Conservation (phyloP, 2,113 vertebrate genomes). For the Struthio camelus region DNA sequence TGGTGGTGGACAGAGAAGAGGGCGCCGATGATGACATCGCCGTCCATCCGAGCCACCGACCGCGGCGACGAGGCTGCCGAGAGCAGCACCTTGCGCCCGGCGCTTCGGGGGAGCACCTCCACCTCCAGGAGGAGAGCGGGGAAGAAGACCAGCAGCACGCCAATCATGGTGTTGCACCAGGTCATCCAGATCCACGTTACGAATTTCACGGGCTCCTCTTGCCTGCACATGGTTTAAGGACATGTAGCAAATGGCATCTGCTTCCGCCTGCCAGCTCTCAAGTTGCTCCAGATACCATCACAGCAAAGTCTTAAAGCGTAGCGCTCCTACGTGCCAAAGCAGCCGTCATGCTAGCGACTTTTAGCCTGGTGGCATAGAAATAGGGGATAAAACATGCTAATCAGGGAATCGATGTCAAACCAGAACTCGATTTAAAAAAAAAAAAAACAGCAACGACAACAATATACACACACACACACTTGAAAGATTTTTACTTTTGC, state of each 20-base stretch:
- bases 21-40: slow-evolving; percentile 97
- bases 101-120: slow-evolving; percentile 73
- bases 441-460: not conserved
- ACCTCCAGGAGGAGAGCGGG: slow-evolving; percentile 79
- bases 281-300: slow-evolving; percentile 38
- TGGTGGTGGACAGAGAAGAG: slow-evolving; percentile 99
- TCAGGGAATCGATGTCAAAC: not conserved
- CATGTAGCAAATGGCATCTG: not conserved
- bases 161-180: slow-evolving; percentile 85
- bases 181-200: slow-evolving; percentile 72
- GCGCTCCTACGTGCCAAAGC: not conserved
- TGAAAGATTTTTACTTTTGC: not conserved
- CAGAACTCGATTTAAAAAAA: not conserved
- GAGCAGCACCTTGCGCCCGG: slow-evolving; percentile 74
- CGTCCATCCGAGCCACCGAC: slow-evolving; percentile 95
- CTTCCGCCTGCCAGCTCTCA: not conserved
- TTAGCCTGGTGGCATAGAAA: slow-evolving; percentile 63
- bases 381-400: slow-evolving; percentile 8
- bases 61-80: slow-evolving; percentile 83
- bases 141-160: slow-evolving; percentile 78
- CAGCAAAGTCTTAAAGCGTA: slow-evolving; percentile 16
- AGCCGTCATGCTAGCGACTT: slow-evolving; percentile 33
- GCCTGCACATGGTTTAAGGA: slow-evolving; percentile 45
- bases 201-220: slow-evolving; percentile 52
- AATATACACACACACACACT: too few relatives aligned